phyloP scores from a whole-genome alignment of 2,797 vertebrate species.

The Pteropus rufus region DNA sequence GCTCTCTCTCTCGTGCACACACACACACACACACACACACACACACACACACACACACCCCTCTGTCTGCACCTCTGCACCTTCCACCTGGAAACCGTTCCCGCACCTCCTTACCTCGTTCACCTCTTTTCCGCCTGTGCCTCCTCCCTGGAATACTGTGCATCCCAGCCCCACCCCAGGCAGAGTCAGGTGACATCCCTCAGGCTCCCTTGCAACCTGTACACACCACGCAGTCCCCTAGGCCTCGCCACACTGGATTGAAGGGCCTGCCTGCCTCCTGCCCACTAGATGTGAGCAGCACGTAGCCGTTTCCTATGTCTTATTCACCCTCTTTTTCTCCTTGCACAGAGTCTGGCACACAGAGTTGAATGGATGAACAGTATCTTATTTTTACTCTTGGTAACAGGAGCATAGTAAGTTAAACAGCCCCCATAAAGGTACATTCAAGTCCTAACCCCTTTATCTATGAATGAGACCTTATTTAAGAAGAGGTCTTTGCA shows the following conservation, averaged over 20 bases:
- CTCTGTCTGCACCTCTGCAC: neutral
- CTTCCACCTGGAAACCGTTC: neutral
- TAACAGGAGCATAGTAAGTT: neutral
- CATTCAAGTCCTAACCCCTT: neutral
- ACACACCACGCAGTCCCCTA: neutral
- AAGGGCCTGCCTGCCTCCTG: neutral
- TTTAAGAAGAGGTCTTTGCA: neutral
- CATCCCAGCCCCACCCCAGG: no score
- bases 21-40: no score
- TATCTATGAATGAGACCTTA: neutral
- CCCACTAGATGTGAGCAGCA: neutral
- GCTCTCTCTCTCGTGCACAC: no score
- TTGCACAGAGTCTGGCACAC: neutral
- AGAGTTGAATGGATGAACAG: neutral
- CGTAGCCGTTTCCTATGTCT: accelerated
- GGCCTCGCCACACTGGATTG: no score
- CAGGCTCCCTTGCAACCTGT: neutral
- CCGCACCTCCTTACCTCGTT: neutral
- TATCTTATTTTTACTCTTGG: neutral
- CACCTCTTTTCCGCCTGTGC: neutral
- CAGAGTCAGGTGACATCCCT: neutral
- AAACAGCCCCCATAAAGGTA: neutral
- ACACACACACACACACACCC: no score
- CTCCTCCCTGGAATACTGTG: neutral
- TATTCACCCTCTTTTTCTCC: neutral